phyloP scores from a whole-genome alignment of 1,140 invertebrate species.

The Saccostrea glomerata region DNA sequence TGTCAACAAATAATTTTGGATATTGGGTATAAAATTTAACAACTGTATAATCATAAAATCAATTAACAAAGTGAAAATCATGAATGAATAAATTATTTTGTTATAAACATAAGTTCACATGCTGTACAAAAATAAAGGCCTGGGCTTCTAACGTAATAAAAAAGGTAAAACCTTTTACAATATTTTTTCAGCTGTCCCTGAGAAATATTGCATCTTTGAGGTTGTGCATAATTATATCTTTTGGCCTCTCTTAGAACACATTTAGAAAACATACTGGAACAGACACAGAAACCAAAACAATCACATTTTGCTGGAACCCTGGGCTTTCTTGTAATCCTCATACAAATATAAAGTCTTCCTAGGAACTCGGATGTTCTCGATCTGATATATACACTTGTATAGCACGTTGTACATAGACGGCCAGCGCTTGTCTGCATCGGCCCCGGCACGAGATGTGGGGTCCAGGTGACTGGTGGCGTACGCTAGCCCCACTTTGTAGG shows the following conservation, averaged over 20 bases:
- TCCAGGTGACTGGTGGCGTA: conserved; percentile 70
- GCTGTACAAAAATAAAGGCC: too few relatives aligned
- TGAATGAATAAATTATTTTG: too few relatives aligned
- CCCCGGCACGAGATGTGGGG: conserved; percentile 50
- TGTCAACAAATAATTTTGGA: not conserved
- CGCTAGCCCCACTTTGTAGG: conserved; percentile 66
- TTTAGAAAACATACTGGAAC: not conserved
- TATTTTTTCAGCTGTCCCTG: too few relatives aligned
- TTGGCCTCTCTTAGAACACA: not conserved
- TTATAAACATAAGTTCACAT: too few relatives aligned
- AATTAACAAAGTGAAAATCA: not conserved
- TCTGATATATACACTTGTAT: conserved; percentile 62
- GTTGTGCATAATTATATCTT: too few relatives aligned
- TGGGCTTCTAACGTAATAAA: too few relatives aligned
- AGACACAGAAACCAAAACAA: not conserved
- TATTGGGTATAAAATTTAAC: not conserved
- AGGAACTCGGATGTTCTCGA: conserved; percentile 56
- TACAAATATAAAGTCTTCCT: conserved; percentile 54
- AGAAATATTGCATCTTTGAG: too few relatives aligned
- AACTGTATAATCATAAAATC: not conserved
- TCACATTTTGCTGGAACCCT: conserved; percentile 11
- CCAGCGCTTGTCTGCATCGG: conserved; percentile 58
- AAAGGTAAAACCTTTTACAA: too few relatives aligned
- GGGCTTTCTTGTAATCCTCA: conserved; percentile 46
- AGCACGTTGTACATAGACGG: conserved; percentile 56